These are phyloP conservation scores for Pteropus rufus DNA, from an alignment of 2,797 vertebrate species.

Conservation along the genomic window DNA sequence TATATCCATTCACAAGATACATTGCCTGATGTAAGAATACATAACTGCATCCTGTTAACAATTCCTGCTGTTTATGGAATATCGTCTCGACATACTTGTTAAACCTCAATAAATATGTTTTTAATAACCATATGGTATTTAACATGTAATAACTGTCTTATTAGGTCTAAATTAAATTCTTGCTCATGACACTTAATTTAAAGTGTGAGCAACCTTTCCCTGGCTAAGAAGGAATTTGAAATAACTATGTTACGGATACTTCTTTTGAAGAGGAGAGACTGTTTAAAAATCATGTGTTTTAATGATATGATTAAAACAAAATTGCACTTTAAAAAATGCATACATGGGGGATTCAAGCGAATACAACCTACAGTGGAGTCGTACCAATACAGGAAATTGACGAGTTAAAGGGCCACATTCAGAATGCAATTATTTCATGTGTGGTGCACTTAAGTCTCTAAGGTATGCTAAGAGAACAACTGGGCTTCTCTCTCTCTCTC, in stretches of 20 bases:
- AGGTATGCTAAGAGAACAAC: slow-evolving; percentile 70
- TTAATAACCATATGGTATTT: slow-evolving; percentile 83
- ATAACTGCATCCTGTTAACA: slow-evolving; percentile 79
- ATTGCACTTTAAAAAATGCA: slow-evolving; percentile 69
- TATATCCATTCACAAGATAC: slow-evolving; percentile 72
- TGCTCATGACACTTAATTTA: slow-evolving; percentile 81
- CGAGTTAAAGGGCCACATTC: slow-evolving; percentile 47
- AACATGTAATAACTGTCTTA: slow-evolving; percentile 82
- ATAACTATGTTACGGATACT: slow-evolving; percentile 54
- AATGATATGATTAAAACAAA: slow-evolving; percentile 76
- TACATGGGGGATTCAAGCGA: slow-evolving; percentile 57
- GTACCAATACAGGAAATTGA: slow-evolving; percentile 61
- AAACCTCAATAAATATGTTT: slow-evolving; percentile 84
- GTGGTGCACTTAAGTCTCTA: slow-evolving; percentile 39
- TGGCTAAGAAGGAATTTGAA: slow-evolving; percentile 76
- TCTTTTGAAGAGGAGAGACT: slow-evolving; percentile 73
- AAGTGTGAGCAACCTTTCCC: slow-evolving; percentile 81
- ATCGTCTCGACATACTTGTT: slow-evolving; percentile 83
- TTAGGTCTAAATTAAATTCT: slow-evolving; percentile 84
- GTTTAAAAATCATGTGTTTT: slow-evolving; percentile 74
- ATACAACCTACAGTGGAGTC: slow-evolving; percentile 60
- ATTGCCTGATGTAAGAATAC: slow-evolving; percentile 79
- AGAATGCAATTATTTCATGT: slow-evolving; percentile 63
- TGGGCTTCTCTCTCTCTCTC: background rate
- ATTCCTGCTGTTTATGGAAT: slow-evolving; percentile 81